Conservation (phyloP, 2,797 vertebrate species). For the Bufotes viridis region DNA sequence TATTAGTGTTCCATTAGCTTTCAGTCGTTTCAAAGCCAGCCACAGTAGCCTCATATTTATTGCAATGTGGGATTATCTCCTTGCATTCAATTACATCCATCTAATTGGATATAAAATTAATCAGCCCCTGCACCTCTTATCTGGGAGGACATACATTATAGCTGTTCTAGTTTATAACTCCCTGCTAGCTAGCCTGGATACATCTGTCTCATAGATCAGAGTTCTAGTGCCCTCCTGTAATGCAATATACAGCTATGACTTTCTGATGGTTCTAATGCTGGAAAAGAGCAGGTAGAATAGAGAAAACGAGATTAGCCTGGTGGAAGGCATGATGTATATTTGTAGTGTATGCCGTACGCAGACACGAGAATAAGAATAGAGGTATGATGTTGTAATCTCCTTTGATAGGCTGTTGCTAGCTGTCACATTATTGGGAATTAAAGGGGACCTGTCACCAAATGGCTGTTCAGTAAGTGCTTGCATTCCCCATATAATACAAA, state of each 20-base stretch:
- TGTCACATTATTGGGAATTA: background rate
- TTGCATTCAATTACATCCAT: conserved; percentile 59
- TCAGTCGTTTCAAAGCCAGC: conserved; percentile 36
- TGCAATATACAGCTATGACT: background rate
- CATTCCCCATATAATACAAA: too few relatives aligned
- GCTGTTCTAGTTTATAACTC: conserved; percentile 47
- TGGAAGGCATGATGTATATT: background rate
- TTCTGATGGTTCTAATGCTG: background rate
- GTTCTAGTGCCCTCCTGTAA: conserved; percentile 16
- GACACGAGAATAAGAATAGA: too few relatives aligned
- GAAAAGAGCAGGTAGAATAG: background rate
- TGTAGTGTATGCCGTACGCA: too few relatives aligned
- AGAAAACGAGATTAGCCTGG: conserved; percentile 14
- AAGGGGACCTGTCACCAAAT: too few relatives aligned
- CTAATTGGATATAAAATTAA: conserved; percentile 60
- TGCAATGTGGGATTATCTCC: conserved; percentile 59
- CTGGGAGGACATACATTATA: conserved; percentile 51
- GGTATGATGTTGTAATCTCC: background rate
- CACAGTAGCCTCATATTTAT: conserved; percentile 49
- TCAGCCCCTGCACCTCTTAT: conserved; percentile 50
- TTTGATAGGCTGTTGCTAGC: background rate
- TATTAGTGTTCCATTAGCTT: conserved; percentile 51
- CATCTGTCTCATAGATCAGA: conserved; percentile 19
- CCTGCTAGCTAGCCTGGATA: conserved; percentile 24
- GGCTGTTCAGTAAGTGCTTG: too few relatives aligned